Evolutionary conservation across 1,140 invertebrate genomes (phyloP).

Genomic region (Eupeodes corollae): DNA sequence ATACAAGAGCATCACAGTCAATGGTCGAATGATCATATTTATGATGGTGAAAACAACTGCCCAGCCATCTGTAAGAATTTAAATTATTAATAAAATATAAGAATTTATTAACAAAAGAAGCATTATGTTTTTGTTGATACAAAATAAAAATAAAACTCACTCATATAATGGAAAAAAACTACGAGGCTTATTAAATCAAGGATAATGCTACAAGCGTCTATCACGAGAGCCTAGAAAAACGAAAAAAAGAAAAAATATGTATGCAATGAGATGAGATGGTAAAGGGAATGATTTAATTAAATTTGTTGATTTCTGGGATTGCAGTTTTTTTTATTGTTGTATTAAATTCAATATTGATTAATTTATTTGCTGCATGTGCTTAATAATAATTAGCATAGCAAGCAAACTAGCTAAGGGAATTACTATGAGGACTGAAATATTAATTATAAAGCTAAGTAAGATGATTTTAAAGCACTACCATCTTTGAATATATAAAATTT

Average conservation of each 20-base stretch:
- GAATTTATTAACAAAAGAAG: background rate
- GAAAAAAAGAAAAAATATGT: background rate
- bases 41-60: slow-evolving; percentile 29
- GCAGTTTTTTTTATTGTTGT: too few relatives aligned
- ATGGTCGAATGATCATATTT: slow-evolving; percentile 26
- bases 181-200: slow-evolving; percentile 32
- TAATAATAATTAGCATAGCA: too few relatives aligned
- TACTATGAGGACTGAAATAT: too few relatives aligned
- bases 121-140: background rate
- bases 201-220: slow-evolving; percentile 32
- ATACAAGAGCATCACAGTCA: slow-evolving; percentile 29
- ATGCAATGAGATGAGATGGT: too few relatives aligned
- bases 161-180: slow-evolving; percentile 25
- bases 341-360: too few relatives aligned
- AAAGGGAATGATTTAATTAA: too few relatives aligned
- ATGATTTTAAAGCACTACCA: too few relatives aligned
- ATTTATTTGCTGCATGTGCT: too few relatives aligned
- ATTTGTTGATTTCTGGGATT: too few relatives aligned
- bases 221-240: slow-evolving; percentile 32
- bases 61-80: slow-evolving; percentile 24
- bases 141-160: slow-evolving; percentile 19
- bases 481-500: too few relatives aligned
- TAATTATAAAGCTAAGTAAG: too few relatives aligned
- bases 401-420: too few relatives aligned
- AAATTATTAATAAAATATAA: background rate